These are phyloP conservation scores for Lycodopsis pacificus DNA, from an alignment of 2,797 vertebrate species.

Conservation along the genomic window DNA sequence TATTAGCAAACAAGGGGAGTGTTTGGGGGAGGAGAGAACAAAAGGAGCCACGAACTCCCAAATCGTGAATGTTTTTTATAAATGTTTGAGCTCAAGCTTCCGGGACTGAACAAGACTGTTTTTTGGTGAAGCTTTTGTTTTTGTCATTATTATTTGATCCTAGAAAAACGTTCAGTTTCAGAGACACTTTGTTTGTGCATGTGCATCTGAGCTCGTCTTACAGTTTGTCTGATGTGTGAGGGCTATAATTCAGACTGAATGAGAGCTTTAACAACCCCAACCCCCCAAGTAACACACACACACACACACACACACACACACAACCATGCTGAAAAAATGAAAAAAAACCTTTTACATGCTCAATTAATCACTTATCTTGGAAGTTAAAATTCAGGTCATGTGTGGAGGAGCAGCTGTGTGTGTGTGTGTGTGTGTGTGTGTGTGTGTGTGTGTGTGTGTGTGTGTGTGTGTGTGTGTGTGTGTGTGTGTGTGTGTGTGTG, in stretches of 20 bases:
- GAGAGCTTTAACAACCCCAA: constrained; percentile 44
- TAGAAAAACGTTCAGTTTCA: constrained; percentile 38
- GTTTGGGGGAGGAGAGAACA: constrained; percentile 42
- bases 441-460: constrained; percentile 33
- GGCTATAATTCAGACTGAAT: constrained; percentile 47
- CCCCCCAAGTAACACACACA: constrained; percentile 13
- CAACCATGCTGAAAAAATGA: constrained; percentile 1
- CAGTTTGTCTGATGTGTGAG: constrained; percentile 35
- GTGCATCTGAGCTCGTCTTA: constrained; percentile 21
- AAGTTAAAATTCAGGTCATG: constrained; percentile 80
- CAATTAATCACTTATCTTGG: constrained; percentile 71
- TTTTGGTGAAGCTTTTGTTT: constrained; percentile 28
- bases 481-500: constrained; percentile 41
- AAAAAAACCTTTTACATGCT: constrained; percentile 59
- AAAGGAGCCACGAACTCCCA: constrained; percentile 34
- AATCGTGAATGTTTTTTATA: constrained; percentile 38
- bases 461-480: constrained; percentile 26
- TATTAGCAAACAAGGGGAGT: constrained; percentile 40
- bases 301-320: constrained; percentile 5
- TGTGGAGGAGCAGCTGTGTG: constrained; percentile 69
- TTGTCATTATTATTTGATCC: constrained; percentile 1
- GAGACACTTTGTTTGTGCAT: constrained; percentile 20
- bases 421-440: constrained; percentile 46
- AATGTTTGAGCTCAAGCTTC: constrained; percentile 47
- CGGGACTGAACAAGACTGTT: constrained; percentile 32